phyloP scores from a whole-genome alignment of 1,140 invertebrate species.

The Goniozus legneri region DNA sequence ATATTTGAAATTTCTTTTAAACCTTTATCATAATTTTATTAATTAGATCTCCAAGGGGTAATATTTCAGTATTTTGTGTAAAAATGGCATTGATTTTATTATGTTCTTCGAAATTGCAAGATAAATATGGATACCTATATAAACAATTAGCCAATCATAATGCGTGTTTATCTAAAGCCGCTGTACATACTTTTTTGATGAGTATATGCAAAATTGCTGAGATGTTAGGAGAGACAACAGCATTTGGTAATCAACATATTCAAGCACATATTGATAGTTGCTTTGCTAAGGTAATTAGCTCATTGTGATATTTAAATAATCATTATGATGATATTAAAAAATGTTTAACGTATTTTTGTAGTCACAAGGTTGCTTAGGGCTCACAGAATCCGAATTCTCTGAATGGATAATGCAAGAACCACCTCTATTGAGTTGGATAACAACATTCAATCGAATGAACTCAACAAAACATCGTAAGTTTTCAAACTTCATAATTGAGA shows the following conservation, averaged over 20 bases:
- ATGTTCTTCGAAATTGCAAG: slow-evolving; percentile 54
- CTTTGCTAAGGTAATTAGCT: slow-evolving; percentile 50
- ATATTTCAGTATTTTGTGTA: slow-evolving; percentile 53
- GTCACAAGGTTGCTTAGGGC: slow-evolving; percentile 53
- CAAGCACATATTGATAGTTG: slow-evolving; percentile 55
- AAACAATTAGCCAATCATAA: slow-evolving; percentile 60
- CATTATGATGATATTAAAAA: slow-evolving; percentile 1
- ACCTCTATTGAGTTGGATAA: slow-evolving; percentile 60
- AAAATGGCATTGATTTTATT: slow-evolving; percentile 58
- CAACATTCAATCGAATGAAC: slow-evolving; percentile 59
- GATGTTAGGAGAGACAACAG: slow-evolving; percentile 55
- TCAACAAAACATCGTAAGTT: slow-evolving; percentile 55
- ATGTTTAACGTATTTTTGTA: slow-evolving; percentile 18
- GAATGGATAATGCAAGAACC: slow-evolving; percentile 61
- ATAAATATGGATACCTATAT: slow-evolving; percentile 63
- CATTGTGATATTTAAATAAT: slow-evolving; percentile 1
- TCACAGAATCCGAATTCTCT: slow-evolving; percentile 58
- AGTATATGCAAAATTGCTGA: slow-evolving; percentile 55
- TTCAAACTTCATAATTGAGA: not conserved
- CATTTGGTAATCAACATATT: slow-evolving; percentile 57
- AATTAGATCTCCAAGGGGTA: slow-evolving; percentile 48
- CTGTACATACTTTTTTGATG: slow-evolving; percentile 52
- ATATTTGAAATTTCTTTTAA: slow-evolving; percentile 1
- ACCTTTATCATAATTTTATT: not conserved
- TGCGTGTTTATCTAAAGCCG: slow-evolving; percentile 54